A percentile compares a stretch with the other conserved stretches of the same genome.
These are phyloP conservation scores for Procambarus clarkii DNA, from an alignment of 1,140 invertebrate species.

Conservation along the genomic window DNA sequence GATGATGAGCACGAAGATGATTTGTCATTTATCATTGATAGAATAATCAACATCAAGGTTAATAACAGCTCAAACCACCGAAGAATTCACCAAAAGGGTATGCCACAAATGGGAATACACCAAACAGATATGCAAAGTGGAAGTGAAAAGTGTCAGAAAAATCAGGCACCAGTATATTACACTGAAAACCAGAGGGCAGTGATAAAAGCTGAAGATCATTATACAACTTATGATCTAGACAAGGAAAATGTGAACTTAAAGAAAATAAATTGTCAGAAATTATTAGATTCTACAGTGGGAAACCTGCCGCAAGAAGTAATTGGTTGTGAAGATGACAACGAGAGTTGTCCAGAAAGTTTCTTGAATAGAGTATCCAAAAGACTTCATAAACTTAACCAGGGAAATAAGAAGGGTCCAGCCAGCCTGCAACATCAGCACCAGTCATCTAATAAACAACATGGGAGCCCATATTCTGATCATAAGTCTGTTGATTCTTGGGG, in stretches of 20 bases:
- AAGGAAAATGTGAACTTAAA: neutral
- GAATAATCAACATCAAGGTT: slow-evolving; percentile 26
- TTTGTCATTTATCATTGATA: slow-evolving; percentile 31
- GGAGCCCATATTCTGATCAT: neutral
- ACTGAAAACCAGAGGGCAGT: neutral
- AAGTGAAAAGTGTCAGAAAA: neutral
- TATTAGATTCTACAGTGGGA: neutral
- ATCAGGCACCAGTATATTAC: neutral
- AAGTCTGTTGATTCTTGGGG: neutral
- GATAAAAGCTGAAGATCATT: neutral
- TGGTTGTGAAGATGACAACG: neutral
- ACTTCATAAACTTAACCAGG: neutral
- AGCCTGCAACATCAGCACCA: neutral
- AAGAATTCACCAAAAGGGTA: neutral
- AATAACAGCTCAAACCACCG: neutral
- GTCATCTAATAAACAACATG: neutral
- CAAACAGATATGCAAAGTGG: neutral
- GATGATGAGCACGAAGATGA: slow-evolving; percentile 20
- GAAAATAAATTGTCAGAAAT: too few species aligned
- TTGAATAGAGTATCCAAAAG: slow-evolving; percentile 20
- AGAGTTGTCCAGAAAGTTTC: neutral
- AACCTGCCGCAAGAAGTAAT: too few species aligned
- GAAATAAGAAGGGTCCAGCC: neutral
- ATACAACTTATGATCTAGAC: neutral
- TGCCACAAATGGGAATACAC: too few species aligned